Conservation (phyloP, 2,113 vertebrate genomes). For the Tonatia bakeri region DNA sequence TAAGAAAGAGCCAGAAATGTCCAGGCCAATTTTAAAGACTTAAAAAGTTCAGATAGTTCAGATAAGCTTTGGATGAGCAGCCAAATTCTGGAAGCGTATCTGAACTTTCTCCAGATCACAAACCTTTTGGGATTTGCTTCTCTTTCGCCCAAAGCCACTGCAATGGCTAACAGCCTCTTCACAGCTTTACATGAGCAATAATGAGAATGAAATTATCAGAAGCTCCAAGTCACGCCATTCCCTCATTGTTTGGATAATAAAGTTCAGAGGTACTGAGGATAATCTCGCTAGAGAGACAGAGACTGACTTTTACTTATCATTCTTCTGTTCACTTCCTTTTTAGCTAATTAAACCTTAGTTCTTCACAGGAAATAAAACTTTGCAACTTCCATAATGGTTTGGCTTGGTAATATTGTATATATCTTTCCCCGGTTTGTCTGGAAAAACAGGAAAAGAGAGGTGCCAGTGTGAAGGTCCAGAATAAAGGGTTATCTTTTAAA, state of each 20-base stretch:
- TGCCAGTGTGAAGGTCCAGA: constrained; percentile 78
- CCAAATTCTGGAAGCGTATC: constrained; percentile 63
- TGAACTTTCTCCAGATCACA: constrained; percentile 70
- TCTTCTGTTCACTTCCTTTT: constrained; percentile 83
- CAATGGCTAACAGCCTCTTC: constrained; percentile 70
- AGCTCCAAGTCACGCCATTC: constrained; percentile 78
- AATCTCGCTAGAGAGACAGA: constrained; percentile 82
- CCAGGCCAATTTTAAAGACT: constrained; percentile 61
- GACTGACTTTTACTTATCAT: constrained; percentile 83
- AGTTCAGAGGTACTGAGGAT: constrained; percentile 85
- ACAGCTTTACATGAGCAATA: constrained; percentile 77
- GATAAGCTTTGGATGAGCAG: constrained; percentile 52
- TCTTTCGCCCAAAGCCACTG: constrained; percentile 58
- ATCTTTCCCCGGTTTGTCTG: constrained; percentile 80
- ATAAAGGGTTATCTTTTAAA: constrained; percentile 79
- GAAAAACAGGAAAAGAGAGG: constrained; percentile 84
- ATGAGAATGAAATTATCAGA: constrained; percentile 79
- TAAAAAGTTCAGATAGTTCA: constrained; percentile 52
- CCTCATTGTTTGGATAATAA: constrained; percentile 84
- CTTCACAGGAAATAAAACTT: constrained; percentile 83
- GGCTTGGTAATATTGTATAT: constrained; percentile 79
- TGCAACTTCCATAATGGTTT: constrained; percentile 81
- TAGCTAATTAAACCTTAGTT: constrained; percentile 84
- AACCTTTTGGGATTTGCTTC: constrained; percentile 72
- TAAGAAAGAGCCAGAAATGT: constrained; percentile 54